Percentiles rank a stretch among this genome's conserved stretches.
Conservation (phyloP, 1,140 invertebrate genomes). For the Platorchestia sp. region DNA sequence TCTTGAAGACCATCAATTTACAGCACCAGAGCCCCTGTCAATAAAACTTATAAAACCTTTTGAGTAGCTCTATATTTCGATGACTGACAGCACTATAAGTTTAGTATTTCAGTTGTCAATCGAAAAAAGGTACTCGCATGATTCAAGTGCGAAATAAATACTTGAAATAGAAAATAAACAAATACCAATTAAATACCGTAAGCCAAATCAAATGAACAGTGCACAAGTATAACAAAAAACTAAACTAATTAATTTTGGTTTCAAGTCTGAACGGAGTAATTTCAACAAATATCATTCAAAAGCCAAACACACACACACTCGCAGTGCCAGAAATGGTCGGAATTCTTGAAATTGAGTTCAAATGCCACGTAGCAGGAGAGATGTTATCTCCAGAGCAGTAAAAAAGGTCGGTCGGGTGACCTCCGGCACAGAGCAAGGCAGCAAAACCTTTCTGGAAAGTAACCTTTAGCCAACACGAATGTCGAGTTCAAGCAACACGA, state of each 20-base stretch:
- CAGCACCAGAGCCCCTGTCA: background rate
- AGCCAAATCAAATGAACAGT: background rate
- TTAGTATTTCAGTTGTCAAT: too few species aligned
- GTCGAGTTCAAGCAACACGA: background rate
- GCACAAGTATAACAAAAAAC: background rate
- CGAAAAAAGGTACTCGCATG: too few species aligned
- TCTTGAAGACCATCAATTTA: too few species aligned
- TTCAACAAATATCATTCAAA: background rate
- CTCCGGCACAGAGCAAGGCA: background rate
- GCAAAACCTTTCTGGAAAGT: background rate
- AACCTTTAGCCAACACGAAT: background rate
- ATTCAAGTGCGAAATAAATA: background rate
- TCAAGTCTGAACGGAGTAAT: background rate
- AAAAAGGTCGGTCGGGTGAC: background rate
- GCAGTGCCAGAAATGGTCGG: background rate
- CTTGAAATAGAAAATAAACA: background rate
- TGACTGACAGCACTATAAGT: background rate
- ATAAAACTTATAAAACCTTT: background rate
- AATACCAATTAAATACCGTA: background rate
- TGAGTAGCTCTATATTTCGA: background rate
- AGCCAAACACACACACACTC: background rate
- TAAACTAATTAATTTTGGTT: background rate
- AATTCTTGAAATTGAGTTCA: background rate
- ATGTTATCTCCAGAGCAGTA: background rate
- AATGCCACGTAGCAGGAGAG: background rate